A percentile compares a stretch with the other conserved stretches of the same genome.
Evolutionary conservation across 2,113 vertebrate genomes (phyloP).

Genomic region (Eubucco bourcierii): DNA sequence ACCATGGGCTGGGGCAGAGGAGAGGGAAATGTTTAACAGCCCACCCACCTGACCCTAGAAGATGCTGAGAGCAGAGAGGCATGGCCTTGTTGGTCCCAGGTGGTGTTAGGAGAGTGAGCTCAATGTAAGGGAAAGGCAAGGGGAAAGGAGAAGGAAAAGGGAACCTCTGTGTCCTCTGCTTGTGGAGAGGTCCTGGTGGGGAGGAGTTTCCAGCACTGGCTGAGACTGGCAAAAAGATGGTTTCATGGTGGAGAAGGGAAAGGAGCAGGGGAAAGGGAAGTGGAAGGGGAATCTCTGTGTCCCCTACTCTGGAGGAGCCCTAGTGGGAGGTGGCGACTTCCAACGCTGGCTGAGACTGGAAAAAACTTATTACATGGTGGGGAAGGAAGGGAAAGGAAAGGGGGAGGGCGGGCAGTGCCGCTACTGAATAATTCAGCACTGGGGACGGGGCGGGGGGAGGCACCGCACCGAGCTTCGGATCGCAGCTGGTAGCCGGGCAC

Average conservation of each 20-base stretch:
- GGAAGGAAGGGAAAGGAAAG: background rate
- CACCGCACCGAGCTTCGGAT: background rate
- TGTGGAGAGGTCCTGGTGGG: no score
- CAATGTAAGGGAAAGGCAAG: background rate
- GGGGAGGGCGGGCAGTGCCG: background rate
- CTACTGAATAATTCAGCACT: background rate
- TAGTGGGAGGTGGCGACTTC: no score
- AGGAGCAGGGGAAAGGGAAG: no score
- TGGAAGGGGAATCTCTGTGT: no score
- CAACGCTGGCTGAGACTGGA: no score
- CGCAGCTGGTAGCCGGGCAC: background rate
- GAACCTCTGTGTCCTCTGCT: no score
- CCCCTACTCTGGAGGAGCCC: no score
- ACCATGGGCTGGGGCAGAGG: rapidly evolving
- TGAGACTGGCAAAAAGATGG: no score
- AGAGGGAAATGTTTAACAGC: no score
- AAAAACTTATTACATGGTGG: background rate
- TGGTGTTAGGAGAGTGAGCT: background rate
- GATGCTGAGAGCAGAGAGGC: rapidly evolving
- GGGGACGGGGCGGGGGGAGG: background rate
- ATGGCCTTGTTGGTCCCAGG: background rate
- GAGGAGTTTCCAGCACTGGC: no score
- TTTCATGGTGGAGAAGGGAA: no score
- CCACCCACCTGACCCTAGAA: background rate
- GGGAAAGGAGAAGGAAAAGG: background rate